Conservation (phyloP, 2,888 invertebrate genomes). For the Andricus curvator region DNA sequence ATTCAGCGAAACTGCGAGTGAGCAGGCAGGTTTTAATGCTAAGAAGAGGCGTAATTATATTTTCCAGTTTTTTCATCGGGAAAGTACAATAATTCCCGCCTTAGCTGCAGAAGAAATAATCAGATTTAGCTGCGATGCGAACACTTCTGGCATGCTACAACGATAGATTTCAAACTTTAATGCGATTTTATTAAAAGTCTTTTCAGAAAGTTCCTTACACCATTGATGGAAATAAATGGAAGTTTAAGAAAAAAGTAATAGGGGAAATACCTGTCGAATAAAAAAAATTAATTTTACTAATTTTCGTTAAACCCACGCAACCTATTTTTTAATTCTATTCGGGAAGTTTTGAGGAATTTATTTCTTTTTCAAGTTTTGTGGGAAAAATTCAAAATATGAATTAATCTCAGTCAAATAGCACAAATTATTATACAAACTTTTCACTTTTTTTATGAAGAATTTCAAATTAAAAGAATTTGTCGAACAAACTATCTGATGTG, state of each 20-base stretch:
- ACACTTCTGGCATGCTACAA: not conserved
- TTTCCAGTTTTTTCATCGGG: slow-evolving; percentile 43
- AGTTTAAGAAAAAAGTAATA: not conserved
- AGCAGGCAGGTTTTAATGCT: slow-evolving; percentile 50
- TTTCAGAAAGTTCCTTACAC: not conserved
- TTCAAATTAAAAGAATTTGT: no score
- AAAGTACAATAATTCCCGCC: not conserved
- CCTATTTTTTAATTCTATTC: no score
- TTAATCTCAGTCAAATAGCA: no score
- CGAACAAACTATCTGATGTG: no score
- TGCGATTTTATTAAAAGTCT: slow-evolving; percentile 9
- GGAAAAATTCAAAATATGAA: no score
- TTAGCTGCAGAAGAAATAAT: not conserved
- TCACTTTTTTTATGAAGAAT: no score
- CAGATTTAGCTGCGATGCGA: not conserved
- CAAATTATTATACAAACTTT: no score
- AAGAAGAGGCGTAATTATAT: slow-evolving; percentile 48
- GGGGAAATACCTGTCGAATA: no score
- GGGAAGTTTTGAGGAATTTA: no score
- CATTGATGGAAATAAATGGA: slow-evolving; percentile 2
- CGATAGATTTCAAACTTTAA: slow-evolving; percentile 14
- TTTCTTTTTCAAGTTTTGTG: no score
- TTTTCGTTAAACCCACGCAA: no score
- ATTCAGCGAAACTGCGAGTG: slow-evolving; percentile 44
- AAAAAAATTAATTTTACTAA: no score